Evolutionary conservation across 2,113 vertebrate species (phyloP).

Genomic region (Platycercus adscitus): DNA sequence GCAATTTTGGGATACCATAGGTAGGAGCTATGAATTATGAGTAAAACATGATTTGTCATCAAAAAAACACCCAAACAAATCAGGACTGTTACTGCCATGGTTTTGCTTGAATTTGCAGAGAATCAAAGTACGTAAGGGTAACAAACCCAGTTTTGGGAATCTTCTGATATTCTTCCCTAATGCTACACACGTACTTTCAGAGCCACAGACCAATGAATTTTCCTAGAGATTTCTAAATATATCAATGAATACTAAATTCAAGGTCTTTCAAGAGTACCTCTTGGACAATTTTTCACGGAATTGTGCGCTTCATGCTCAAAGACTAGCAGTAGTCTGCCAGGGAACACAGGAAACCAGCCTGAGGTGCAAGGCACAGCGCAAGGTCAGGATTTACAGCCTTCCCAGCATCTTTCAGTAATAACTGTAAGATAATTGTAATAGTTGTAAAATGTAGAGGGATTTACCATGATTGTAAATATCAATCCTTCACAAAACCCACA

Average conservation of each 20-base stretch:
- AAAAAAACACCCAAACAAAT: neutral
- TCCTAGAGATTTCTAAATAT: neutral
- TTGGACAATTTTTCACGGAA: neutral
- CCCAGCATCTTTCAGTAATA: neutral
- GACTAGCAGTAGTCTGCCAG: neutral
- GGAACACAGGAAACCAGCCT: neutral
- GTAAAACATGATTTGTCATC: neutral
- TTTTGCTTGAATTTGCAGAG: neutral
- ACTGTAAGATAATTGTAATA: neutral
- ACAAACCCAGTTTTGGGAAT: neutral
- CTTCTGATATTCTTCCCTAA: neutral
- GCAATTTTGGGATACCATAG: neutral
- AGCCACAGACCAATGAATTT: neutral
- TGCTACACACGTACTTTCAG: neutral
- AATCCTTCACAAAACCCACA: neutral
- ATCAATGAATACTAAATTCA: neutral
- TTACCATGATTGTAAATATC: neutral
- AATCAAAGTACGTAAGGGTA: neutral
- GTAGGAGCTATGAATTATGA: neutral
- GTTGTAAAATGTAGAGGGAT: neutral
- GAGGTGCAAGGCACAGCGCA: neutral
- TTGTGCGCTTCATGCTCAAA: accelerated
- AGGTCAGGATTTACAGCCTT: neutral
- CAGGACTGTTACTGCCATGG: neutral
- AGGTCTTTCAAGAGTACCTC: neutral